Percentiles rank a stretch among this genome's conserved stretches.
These are phyloP conservation scores for Acanthosepion esculentum DNA, from an alignment of 2,888 invertebrate genomes.

Conservation along the genomic window DNA sequence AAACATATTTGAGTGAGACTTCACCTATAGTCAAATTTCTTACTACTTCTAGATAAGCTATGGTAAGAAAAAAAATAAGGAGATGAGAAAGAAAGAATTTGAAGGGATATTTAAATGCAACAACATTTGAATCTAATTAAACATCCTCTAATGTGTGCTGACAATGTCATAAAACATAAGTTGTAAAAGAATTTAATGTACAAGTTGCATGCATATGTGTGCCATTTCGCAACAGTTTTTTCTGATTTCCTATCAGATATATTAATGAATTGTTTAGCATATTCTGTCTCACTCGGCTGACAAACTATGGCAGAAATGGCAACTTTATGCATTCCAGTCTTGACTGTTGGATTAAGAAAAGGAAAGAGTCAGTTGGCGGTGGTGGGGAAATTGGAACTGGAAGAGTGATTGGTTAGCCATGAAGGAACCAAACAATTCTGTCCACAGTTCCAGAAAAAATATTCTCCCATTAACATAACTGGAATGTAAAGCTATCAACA, in stretches of 20 bases:
- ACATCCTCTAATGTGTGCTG: neutral
- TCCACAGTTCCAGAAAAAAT: neutral
- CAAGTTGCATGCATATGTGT: neutral
- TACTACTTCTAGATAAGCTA: too few relatives aligned
- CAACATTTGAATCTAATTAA: neutral
- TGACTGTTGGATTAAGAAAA: neutral
- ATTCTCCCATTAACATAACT: neutral
- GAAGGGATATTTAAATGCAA: neutral
- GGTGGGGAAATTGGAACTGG: neutral
- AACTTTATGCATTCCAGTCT: conserved; percentile 18
- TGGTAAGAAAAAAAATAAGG: too few relatives aligned
- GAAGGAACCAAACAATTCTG: neutral
- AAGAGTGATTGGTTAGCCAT: neutral
- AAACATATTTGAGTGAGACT: too few relatives aligned
- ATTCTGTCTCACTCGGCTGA: conserved; percentile 16
- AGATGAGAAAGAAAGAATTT: neutral
- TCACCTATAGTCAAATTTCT: too few relatives aligned
- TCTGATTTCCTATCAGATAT: neutral
- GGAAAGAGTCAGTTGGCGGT: neutral
- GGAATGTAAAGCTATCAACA: neutral
- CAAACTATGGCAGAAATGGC: neutral
- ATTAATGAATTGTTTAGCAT: neutral
- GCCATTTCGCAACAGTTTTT: neutral
- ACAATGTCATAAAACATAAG: neutral
- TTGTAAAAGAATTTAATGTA: neutral